Evolutionary conservation across 2,113 vertebrate species (phyloP).

Genomic region (Ursus arctos): DNA sequence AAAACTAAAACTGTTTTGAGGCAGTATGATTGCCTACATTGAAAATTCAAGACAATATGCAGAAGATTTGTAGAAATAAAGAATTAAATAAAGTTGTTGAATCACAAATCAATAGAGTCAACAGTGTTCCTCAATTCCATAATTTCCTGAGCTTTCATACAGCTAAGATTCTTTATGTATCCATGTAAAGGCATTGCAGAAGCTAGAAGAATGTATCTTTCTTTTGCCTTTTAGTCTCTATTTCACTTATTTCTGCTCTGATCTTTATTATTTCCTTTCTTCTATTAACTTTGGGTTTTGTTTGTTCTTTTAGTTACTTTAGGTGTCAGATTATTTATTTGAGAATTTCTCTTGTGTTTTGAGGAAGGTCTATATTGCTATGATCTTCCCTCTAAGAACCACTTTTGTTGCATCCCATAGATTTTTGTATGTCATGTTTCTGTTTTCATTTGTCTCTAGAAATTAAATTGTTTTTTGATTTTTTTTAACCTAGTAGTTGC

Average conservation of each 20-base stretch:
- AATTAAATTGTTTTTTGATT: background rate
- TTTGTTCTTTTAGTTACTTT: background rate
- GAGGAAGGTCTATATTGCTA: background rate
- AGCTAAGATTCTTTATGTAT: background rate
- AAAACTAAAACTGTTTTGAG: background rate
- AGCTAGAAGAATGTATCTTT: background rate
- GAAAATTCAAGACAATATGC: background rate
- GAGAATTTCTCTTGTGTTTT: background rate
- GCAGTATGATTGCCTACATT: background rate
- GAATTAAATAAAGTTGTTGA: constrained; percentile 15
- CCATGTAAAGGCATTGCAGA: background rate
- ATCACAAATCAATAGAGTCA: background rate
- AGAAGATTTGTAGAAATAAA: background rate
- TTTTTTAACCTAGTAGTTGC: background rate
- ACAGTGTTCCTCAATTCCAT: background rate
- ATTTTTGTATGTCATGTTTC: background rate
- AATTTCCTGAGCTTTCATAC: background rate
- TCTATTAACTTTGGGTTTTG: background rate
- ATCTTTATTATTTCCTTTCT: background rate
- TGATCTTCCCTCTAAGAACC: background rate
- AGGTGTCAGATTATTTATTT: background rate
- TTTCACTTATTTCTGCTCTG: background rate
- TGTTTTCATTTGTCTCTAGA: background rate
- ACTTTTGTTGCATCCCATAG: background rate
- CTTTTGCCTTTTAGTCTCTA: background rate